These are phyloP conservation scores for Diplogasteroides magnus DNA, from an alignment of 1,140 invertebrate species.

Conservation along the genomic window DNA sequence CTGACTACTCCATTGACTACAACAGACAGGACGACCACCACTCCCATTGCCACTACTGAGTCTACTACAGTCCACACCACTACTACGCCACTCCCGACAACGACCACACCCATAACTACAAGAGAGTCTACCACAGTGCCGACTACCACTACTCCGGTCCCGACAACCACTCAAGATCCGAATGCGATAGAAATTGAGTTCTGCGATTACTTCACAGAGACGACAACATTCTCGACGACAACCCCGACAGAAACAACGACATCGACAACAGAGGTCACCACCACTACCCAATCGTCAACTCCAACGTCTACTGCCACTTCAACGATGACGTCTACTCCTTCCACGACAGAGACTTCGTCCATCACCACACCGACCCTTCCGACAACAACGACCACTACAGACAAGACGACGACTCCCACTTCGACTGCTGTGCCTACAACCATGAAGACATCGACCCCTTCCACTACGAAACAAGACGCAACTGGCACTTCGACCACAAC, in stretches of 20 bases:
- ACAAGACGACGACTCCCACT: not conserved
- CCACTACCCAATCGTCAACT: not conserved
- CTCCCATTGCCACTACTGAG: not conserved
- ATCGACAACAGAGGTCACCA: not conserved
- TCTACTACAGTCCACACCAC: not conserved
- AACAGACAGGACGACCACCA: not conserved
- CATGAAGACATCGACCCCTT: too few relatives aligned
- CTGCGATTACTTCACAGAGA: not conserved
- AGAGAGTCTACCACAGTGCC: not conserved
- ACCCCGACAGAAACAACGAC: not conserved
- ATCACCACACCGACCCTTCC: not conserved
- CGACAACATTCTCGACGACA: not conserved
- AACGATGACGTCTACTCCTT: conserved; percentile 3
- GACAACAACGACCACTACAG: not conserved
- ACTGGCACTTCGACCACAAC: not conserved
- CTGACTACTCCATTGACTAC: not conserved
- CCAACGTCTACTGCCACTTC: not conserved
- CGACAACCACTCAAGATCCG: not conserved
- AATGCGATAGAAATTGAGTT: not conserved
- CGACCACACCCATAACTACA: not conserved
- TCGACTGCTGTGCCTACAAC: conserved; percentile 1
- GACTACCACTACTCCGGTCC: not conserved
- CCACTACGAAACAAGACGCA: not conserved
- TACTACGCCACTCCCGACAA: not conserved
- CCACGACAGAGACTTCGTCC: not conserved